Evolutionary conservation across 2,888 invertebrate species (phyloP).

Genomic region (Phrixothrix hirtus): DNA sequence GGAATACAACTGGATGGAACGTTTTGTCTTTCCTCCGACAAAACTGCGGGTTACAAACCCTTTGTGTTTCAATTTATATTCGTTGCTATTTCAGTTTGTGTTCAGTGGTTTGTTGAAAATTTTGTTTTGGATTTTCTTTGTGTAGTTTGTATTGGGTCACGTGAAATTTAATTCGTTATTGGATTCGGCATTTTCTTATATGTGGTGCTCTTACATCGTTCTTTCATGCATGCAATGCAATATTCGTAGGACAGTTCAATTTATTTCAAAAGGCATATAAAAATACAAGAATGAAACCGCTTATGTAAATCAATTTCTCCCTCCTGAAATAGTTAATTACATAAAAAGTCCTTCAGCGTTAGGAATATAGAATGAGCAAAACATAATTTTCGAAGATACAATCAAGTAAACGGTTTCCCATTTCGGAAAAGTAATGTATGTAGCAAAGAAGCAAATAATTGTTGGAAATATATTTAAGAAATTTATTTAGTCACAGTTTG

Average conservation of each 20-base stretch:
- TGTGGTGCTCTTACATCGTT: slow-evolving; percentile 7
- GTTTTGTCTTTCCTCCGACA: slow-evolving; percentile 18
- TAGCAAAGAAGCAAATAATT: slow-evolving; percentile 16
- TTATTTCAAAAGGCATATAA: background rate
- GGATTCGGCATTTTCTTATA: slow-evolving; percentile 28
- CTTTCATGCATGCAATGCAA: slow-evolving; percentile 26
- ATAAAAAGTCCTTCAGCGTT: slow-evolving; percentile 22
- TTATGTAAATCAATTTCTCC: slow-evolving; percentile 17
- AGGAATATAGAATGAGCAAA: slow-evolving; percentile 25
- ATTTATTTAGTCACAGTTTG: too few species aligned
- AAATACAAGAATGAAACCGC: slow-evolving; percentile 5
- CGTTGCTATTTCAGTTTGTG: slow-evolving; percentile 29
- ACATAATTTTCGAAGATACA: slow-evolving; percentile 28
- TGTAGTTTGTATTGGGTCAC: slow-evolving; percentile 28
- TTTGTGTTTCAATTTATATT: slow-evolving; percentile 30
- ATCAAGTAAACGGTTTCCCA: slow-evolving; percentile 27
- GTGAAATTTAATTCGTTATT: slow-evolving; percentile 33
- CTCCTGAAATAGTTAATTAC: slow-evolving; percentile 19
- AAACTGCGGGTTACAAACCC: slow-evolving; percentile 15
- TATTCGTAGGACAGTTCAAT: slow-evolving; percentile 9
- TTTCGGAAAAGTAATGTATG: slow-evolving; percentile 20
- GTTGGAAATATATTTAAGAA: too few species aligned
- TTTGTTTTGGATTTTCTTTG: slow-evolving; percentile 30
- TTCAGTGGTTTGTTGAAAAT: slow-evolving; percentile 31
- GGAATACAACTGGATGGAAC: slow-evolving; percentile 9